A percentile compares a stretch with the other conserved stretches of the same genome.
Evolutionary conservation across 1,140 invertebrate species (phyloP).

Genomic region (Cephus cinctus): DNA sequence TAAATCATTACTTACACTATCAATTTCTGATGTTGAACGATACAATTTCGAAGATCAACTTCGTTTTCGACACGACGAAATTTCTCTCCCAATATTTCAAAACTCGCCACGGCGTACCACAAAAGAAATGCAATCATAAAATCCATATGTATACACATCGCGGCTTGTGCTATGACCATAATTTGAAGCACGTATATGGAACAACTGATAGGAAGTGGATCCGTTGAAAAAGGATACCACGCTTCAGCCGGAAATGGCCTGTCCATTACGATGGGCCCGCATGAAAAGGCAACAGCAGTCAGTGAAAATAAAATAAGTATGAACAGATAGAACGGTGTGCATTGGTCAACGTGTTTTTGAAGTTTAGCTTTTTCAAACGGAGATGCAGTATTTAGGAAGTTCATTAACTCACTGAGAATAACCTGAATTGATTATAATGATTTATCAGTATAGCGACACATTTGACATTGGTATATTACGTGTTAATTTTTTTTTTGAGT

Average conservation of each 20-base stretch:
- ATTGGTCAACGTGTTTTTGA: slow-evolving; percentile 27
- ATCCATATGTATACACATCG: slow-evolving; percentile 26
- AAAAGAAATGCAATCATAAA: slow-evolving; percentile 31
- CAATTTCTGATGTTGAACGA: slow-evolving; percentile 23
- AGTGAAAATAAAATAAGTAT: slow-evolving; percentile 3
- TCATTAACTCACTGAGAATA: slow-evolving; percentile 17
- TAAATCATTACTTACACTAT: slow-evolving; percentile 27
- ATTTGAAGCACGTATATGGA: slow-evolving; percentile 28
- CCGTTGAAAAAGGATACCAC: slow-evolving; percentile 29
- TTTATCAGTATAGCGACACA: slow-evolving; percentile 5
- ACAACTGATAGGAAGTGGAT: slow-evolving; percentile 15
- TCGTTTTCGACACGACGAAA: slow-evolving; percentile 1
- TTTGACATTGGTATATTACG: not conserved
- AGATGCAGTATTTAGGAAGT: slow-evolving; percentile 10
- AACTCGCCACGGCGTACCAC: slow-evolving; percentile 25
- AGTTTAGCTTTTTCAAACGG: slow-evolving; percentile 8
- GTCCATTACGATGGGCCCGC: slow-evolving; percentile 1
- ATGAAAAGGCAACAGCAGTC: slow-evolving; percentile 10
- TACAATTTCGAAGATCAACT: slow-evolving; percentile 1
- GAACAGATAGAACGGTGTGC: slow-evolving; percentile 12
- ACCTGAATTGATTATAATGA: slow-evolving; percentile 6
- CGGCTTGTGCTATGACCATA: slow-evolving; percentile 25
- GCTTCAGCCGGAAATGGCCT: slow-evolving; percentile 17
- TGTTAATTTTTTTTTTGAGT: slow-evolving; percentile 4
- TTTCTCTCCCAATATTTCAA: slow-evolving; percentile 27